phyloP scores from a whole-genome alignment of 2,113 vertebrate genomes.

The Uropsilus gracilis region DNA sequence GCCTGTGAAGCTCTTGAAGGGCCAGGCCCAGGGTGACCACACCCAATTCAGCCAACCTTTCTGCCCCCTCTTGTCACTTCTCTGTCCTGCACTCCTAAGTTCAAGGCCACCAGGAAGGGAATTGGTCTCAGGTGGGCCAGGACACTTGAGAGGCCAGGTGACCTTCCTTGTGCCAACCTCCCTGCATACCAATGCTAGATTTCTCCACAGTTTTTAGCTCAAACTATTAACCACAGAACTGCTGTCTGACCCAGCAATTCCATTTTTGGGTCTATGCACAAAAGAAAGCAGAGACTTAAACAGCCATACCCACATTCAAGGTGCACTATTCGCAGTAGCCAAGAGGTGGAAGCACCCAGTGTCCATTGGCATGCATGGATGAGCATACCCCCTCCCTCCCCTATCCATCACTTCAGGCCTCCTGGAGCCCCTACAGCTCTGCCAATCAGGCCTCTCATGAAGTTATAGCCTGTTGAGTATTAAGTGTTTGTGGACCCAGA shows the following conservation, averaged over 20 bases:
- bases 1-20: slow-evolving; percentile 68
- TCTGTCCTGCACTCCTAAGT: slow-evolving; percentile 62
- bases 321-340: background rate
- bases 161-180: background rate
- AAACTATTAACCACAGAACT: background rate
- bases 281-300: background rate
- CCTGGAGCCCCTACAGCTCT: background rate
- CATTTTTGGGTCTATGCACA: background rate
- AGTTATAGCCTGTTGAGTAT: too few species aligned
- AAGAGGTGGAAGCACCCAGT: background rate
- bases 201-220: background rate
- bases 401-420: background rate
- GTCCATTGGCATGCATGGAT: too few species aligned
- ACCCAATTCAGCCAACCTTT: background rate
- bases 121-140: background rate
- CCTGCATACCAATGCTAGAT: background rate
- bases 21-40: background rate
- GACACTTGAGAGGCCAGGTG: background rate
- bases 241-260: rapidly evolving
- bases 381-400: background rate
- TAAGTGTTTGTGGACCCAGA: background rate
- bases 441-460: too few species aligned
- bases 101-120: background rate
- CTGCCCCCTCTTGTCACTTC: slow-evolving; percentile 21
- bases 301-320: background rate